These are phyloP conservation scores for Tonatia bakeri DNA, from an alignment of 2,113 vertebrate genomes.

Conservation along the genomic window DNA sequence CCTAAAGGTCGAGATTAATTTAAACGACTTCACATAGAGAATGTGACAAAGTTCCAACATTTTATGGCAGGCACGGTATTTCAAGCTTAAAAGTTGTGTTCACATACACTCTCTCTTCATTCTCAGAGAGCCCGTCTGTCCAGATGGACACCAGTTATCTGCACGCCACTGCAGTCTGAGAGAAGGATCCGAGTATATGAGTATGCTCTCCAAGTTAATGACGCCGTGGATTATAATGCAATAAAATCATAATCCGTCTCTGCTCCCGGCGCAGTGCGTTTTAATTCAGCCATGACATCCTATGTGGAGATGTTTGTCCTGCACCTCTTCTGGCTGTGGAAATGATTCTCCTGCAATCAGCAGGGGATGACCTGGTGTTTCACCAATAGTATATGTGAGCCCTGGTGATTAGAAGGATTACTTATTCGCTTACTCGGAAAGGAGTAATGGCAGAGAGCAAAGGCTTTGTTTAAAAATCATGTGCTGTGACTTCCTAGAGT, in stretches of 20 bases:
- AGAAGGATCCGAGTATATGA: slow-evolving; percentile 48
- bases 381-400: slow-evolving; percentile 71
- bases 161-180: not conserved
- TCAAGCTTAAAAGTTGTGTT: slow-evolving; percentile 48
- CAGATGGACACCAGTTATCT: slow-evolving; percentile 44
- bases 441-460: slow-evolving; percentile 76
- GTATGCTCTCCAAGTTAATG: slow-evolving; percentile 65
- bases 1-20: slow-evolving; percentile 65
- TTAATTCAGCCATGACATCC: slow-evolving; percentile 77
- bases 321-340: slow-evolving; percentile 67
- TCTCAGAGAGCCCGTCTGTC: not conserved
- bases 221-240: slow-evolving; percentile 70
- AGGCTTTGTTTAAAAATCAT: slow-evolving; percentile 78
- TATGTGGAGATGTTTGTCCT: slow-evolving; percentile 72
- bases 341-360: slow-evolving; percentile 66
- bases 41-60: slow-evolving; percentile 47
- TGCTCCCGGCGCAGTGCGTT: slow-evolving; percentile 60
- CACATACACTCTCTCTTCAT: slow-evolving; percentile 35
- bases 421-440: slow-evolving; percentile 78
- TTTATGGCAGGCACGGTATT: slow-evolving; percentile 19
- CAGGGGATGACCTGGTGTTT: slow-evolving; percentile 77
- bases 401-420: slow-evolving; percentile 76
- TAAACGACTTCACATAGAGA: slow-evolving; percentile 61
- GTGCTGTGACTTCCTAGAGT: slow-evolving; percentile 64
- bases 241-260: slow-evolving; percentile 77